Evolutionary conservation across 2,888 invertebrate species (phyloP), one percentile per base, ranked within the genome.

Genomic region (Troides oblongomaculatus): DNA sequence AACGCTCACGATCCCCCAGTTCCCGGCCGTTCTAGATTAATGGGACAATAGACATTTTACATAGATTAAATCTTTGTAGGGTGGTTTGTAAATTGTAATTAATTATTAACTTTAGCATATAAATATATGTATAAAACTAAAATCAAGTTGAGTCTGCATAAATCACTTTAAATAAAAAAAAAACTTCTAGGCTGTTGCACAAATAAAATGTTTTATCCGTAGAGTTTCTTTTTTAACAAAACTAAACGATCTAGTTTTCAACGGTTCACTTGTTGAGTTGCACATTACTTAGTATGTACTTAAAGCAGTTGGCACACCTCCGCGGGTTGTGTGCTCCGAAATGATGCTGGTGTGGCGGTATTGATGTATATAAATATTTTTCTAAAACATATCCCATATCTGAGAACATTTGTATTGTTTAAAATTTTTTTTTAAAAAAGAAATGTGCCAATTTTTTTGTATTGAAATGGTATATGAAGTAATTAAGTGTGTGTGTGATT

Each of bases 401-500:
- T 73, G 62, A 68, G 70, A 65, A 68, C 64, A 61, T 71, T 67
- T 73, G 63, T 62, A 68, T 64, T 72, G 59, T 39, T 10, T 59
- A 72, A 58, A 62, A 70, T 23, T 68, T 72, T 72, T 72, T 73
- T 70, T 6, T 4, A 30, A 39, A 39, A 39, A 66, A 72, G 71
- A 66, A 74, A 78, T 78, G 82, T 84, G 82, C 83, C 82, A 79
- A 81, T 77, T 72, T 72, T 67, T 74, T 74, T 72, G 64, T 66
- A 67, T 39, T 50, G 50, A 68, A 30, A 39, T 43, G 69, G 71
- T 71, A 60, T 68, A 68, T 66, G 65, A 70, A 68, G 65, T 59
- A 62, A 30, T 30, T 30, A 30, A 3, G 30, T 30, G 73, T 71
- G 70, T 72, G 68, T 74, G 72, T 73, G 71, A 70, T 72, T 72